Conservation (phyloP, 92 coral and sea anemone species). For the Isaurus tuberculatus region DNA sequence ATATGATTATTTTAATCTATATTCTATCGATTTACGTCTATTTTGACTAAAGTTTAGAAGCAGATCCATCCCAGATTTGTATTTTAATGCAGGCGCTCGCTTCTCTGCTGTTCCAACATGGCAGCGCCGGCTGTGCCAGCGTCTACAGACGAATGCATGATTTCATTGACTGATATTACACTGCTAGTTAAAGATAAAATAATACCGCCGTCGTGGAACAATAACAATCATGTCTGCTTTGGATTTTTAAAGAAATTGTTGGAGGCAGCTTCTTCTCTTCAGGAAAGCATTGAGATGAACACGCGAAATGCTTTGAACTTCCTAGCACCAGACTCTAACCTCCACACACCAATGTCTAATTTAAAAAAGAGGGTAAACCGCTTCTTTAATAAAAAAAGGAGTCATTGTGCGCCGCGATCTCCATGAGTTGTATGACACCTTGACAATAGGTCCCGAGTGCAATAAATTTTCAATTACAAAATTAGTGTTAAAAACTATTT, state of each 20-base stretch:
- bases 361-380: conserved; percentile 11
- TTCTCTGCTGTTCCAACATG: conserved; percentile 1
- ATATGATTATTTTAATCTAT: background rate
- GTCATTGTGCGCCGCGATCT: conserved; percentile 14
- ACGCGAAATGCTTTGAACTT: conserved; percentile 19
- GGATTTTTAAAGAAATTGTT: conserved; percentile 22
- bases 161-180: conserved; percentile 26
- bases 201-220: conserved; percentile 21
- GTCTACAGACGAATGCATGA: background rate
- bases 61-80: conserved; percentile 9
- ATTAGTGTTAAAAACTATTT: conserved; percentile 3
- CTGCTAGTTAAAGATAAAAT: background rate
- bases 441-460: conserved; percentile 15
- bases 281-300: conserved; percentile 16
- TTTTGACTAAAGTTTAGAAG: background rate
- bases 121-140: background rate
- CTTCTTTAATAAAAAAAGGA: background rate
- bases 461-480: conserved; percentile 1
- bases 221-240: conserved; percentile 23
- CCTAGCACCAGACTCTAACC: conserved; percentile 3
- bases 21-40: background rate
- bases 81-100: conserved; percentile 2
- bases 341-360: conserved; percentile 33
- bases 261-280: background rate
- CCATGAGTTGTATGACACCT: background rate